phyloP scores from a whole-genome alignment of 2,113 vertebrate genomes.

The Apus apus region DNA sequence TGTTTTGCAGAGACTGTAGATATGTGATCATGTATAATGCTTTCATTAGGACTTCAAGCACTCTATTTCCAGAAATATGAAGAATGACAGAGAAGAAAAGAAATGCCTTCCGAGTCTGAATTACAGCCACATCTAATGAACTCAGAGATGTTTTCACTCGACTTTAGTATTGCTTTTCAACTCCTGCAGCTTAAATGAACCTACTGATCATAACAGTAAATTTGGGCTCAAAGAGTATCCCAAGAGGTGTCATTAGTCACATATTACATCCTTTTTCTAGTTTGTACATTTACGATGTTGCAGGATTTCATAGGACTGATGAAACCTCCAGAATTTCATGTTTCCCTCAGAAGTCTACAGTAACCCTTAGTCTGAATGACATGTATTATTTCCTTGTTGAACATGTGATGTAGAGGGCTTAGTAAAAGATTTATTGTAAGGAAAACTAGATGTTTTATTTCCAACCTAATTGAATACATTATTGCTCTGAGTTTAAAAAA shows the following conservation, averaged over 20 bases:
- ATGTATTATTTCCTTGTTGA: conserved; percentile 83
- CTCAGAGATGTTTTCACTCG: conserved; percentile 75
- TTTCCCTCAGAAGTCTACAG: conserved; percentile 81
- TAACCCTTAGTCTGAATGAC: conserved; percentile 78
- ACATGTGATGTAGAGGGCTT: conserved; percentile 72
- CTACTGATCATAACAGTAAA: conserved; percentile 78
- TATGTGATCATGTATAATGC: conserved; percentile 64
- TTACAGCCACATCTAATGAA: conserved; percentile 78
- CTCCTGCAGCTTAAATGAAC: conserved; percentile 77
- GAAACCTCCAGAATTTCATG: conserved; percentile 81
- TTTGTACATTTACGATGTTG: conserved; percentile 78
- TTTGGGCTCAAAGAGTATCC: conserved; percentile 73
- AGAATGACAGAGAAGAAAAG: conserved; percentile 75
- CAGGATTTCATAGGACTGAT: conserved; percentile 74
- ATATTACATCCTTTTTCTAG: conserved; percentile 83
- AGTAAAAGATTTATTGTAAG: conserved; percentile 80
- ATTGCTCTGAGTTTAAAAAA: conserved; percentile 79
- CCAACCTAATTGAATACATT: conserved; percentile 81
- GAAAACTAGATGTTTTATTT: conserved; percentile 76
- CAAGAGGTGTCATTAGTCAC: conserved; percentile 83
- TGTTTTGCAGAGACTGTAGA: conserved; percentile 75
- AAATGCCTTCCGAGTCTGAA: conserved; percentile 78
- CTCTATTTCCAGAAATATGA: conserved; percentile 74
- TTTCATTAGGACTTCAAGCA: conserved; percentile 75
- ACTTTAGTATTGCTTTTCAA: conserved; percentile 77